Evolutionary conservation across 1,140 invertebrate genomes (phyloP), one percentile per base, ranked within the genome.

Genomic region (Nymphalis io): DNA sequence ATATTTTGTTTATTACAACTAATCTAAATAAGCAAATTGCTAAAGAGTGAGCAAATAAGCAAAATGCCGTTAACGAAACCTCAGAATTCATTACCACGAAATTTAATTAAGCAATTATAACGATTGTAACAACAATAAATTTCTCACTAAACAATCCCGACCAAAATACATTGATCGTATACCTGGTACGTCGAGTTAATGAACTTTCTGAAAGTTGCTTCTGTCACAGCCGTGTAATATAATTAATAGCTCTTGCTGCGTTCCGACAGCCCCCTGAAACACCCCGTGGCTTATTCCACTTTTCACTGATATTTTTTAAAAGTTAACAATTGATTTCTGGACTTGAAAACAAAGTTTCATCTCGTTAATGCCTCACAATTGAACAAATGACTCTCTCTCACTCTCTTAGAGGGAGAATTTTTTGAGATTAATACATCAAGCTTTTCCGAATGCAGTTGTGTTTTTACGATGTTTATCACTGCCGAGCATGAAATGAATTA

Each of bases 191-290:
- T 18, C 18, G 64, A 70, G 65, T 65, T 72, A 75, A 73, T 73
- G 67, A 75, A 73, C 51, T 70, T 69, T 58, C 63, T 42, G 68
- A 73, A 76, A 74, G 74, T 75, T 71, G 68, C 57, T 40, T 66
- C 72, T 67, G 74, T 75, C 74, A 76, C 76, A 74, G 66, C 61
- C 66, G 69, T 67, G 71, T 73, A 76, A 78, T 78, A 76, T 73
- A 75, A 75, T 78, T 75, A 78, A 78, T 75, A 75, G 64, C 71
- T 60, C 58, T 72, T 20, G 60, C 40, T 61, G 64, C 71, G 71
- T 73, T 73, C 76, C 71, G 59, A 62, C 60, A 58, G 40, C 72
- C 72, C 68, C 59, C 53, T 53, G 44, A 42, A 57, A 68, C 53
- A 51, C 68, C 64, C 65, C 18, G 18, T 15, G 62, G n/a, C 63